Evolutionary conservation across 2,797 vertebrate genomes (phyloP).

Genomic region (Syncerus caffer): DNA sequence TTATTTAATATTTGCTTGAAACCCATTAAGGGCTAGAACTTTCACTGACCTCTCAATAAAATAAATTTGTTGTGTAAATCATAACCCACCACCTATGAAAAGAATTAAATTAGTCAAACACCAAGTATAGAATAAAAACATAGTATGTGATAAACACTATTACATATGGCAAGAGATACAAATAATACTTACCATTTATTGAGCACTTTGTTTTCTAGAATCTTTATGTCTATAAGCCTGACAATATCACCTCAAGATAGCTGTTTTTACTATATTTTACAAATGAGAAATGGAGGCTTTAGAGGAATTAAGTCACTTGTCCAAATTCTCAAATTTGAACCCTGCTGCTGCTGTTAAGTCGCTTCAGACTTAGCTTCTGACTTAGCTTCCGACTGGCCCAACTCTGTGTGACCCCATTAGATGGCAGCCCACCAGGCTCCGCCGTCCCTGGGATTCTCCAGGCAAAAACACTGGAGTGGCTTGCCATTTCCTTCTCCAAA

Average conservation of each 20-base stretch:
- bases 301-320: background rate
- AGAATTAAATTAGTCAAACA: conserved; percentile 16
- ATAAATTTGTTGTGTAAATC: background rate
- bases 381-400: too few species aligned
- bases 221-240: conserved; percentile 15
- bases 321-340: conserved; percentile 14
- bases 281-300: background rate
- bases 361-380: too few species aligned
- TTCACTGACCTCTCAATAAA: background rate
- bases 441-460: too few species aligned
- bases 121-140: background rate
- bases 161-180: background rate
- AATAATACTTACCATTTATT: conserved; percentile 4
- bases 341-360: background rate
- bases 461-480: too few species aligned
- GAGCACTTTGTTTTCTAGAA: background rate
- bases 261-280: background rate
- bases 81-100: background rate
- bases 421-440: too few species aligned
- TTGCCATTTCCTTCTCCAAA: too few species aligned
- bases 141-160: background rate
- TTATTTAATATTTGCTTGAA: conserved; percentile 26
- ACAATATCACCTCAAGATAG: background rate
- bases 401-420: too few species aligned
- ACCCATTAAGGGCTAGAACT: background rate